phyloP scores from a whole-genome alignment of 1,140 invertebrate genomes.

The Ceratina japonica region DNA sequence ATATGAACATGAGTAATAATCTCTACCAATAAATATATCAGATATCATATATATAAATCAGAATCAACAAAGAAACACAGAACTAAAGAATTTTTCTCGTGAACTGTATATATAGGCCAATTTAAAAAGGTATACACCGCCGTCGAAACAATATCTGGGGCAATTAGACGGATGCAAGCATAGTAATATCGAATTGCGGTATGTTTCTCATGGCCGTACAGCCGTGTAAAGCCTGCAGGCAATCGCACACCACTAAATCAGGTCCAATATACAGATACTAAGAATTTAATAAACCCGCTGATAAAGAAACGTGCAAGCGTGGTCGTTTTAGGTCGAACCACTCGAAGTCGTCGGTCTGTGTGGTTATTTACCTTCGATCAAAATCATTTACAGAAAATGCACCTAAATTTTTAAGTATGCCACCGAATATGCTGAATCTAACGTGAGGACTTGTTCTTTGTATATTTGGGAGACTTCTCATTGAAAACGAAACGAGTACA shows the following conservation, averaged over 20 bases:
- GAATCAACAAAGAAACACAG: constrained; percentile 54
- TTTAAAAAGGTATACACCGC: constrained; percentile 54
- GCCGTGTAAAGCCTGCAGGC: constrained; percentile 65
- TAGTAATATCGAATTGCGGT: constrained; percentile 57
- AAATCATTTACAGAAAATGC: constrained; percentile 56
- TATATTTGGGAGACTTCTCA: constrained; percentile 56
- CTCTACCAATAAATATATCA: constrained; percentile 44
- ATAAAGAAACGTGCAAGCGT: constrained; percentile 64
- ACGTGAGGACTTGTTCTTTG: constrained; percentile 46
- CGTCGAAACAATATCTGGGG: constrained; percentile 55
- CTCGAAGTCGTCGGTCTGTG: constrained; percentile 52
- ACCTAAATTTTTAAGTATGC: constrained; percentile 52
- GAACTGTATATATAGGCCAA: constrained; percentile 55
- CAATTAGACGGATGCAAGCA: constrained; percentile 55
- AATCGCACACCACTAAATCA: constrained; percentile 74
- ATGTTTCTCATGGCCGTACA: constrained; percentile 53
- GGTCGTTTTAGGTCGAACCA: constrained; percentile 45
- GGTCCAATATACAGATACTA: constrained; percentile 65
- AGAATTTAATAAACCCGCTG: constrained; percentile 55
- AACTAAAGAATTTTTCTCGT: constrained; percentile 55
- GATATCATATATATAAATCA: constrained; percentile 40
- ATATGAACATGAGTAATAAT: constrained; percentile 53
- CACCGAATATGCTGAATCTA: constrained; percentile 56
- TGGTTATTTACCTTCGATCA: constrained; percentile 51
- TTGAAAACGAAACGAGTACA: constrained; percentile 9